Evolutionary conservation across 2,888 invertebrate species (phyloP), one percentile per base, ranked within the genome.

Genomic region (Zaprionus obscuricornis): DNA sequence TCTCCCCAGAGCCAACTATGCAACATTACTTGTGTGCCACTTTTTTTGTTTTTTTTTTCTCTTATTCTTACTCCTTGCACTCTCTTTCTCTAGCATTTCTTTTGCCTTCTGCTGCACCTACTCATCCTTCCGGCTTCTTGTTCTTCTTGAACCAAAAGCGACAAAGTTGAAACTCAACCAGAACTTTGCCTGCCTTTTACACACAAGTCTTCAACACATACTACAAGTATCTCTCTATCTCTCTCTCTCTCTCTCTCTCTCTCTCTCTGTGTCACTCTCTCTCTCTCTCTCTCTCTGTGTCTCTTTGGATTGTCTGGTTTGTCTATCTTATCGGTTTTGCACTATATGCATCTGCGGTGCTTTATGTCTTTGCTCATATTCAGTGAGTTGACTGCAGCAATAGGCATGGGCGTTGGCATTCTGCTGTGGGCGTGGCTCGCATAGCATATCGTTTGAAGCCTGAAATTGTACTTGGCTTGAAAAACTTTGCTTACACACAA

Each of bases 131-230:
- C n/a, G n/a, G n/a, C n/a, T n/a, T n/a, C n/a, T 4, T 4, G 27
- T 43, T 43, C 17, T 29, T 17, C 20, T 27, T 43, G n/a, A 74
- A 66, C 27, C 67, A 54, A 84, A 65, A 72, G 81, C 74, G 54
- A 64, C 85, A 76, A 76, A 85, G 85, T 77, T 85, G 43, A 77
- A 85, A 63, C 50, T 56, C 76, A 85, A 51, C 66, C 51, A 66
- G 62, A 77, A 82, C 60, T 77, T 77, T 69, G 55, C 16, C 14
- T 27, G 26, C 33, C 29, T 24, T 39, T 3, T 40, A 33, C 45
- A 54, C 36, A 56, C 42, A 24, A n/a, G n/a, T n/a, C 29, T 22
- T 20, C 20, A n/a, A 31, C 31, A 24, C 11, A 20, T 14, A 2
- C 42, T n/a, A 20, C 45, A 29, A 18, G 10, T 37, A 18, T n/a